Evolutionary conservation across 2,797 vertebrate species (phyloP).

Genomic region (Sebastes nivosus): DNA sequence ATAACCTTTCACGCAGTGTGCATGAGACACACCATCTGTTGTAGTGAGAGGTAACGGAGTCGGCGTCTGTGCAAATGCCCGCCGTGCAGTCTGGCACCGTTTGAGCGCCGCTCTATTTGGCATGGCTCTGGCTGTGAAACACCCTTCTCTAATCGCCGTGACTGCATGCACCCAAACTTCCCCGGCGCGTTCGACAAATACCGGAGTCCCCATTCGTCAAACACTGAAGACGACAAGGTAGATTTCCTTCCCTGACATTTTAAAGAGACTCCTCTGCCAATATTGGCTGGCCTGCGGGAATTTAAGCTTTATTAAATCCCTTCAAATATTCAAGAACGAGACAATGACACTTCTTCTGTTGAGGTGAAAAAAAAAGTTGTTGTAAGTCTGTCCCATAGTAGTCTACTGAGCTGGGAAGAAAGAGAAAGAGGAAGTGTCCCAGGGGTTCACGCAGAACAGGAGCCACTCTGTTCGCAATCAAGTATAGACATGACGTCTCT

Average conservation of each 20-base stretch:
- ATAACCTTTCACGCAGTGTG: constrained; percentile 65
- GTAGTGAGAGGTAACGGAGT: constrained; percentile 67
- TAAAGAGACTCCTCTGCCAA: neutral
- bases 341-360: constrained; percentile 40
- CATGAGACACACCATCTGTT: constrained; percentile 78
- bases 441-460: constrained; percentile 55
- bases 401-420: constrained; percentile 26
- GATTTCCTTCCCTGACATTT: constrained; percentile 9
- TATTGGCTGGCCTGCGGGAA: neutral
- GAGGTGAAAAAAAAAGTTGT: neutral
- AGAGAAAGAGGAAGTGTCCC: constrained; percentile 41
- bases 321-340: constrained; percentile 38
- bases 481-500: constrained; percentile 62
- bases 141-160: constrained; percentile 9
- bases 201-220: neutral
- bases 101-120: constrained; percentile 64
- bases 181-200: constrained; percentile 21
- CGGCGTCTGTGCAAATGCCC: constrained; percentile 66
- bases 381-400: constrained; percentile 4
- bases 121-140: constrained; percentile 64
- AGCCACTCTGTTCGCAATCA: constrained; percentile 63
- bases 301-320: constrained; percentile 26
- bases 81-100: constrained; percentile 66
- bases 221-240: constrained; percentile 1
- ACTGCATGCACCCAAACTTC: constrained; percentile 38